A percentile compares a stretch with the other conserved stretches of the same genome.
phyloP scores from a whole-genome alignment of 2,113 vertebrate species.

The Capreolus pygargus region DNA sequence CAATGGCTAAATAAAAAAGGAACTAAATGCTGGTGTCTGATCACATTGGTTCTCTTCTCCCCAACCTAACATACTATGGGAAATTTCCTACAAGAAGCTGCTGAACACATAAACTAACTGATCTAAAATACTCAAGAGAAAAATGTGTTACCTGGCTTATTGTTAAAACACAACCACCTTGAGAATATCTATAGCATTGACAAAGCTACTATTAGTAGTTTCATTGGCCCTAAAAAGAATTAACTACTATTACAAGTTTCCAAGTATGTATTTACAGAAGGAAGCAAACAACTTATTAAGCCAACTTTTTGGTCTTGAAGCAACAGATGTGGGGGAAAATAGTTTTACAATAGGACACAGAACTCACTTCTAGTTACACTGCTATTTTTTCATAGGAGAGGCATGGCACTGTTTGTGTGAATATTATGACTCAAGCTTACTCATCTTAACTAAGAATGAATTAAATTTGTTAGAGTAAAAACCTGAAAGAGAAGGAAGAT shows the following conservation, averaged over 20 bases:
- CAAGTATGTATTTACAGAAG: neutral
- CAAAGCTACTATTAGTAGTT: slow-evolving; percentile 21
- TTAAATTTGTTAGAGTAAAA: slow-evolving; percentile 64
- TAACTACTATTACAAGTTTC: slow-evolving; percentile 7
- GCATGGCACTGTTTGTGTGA: slow-evolving; percentile 15
- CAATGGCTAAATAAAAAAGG: neutral
- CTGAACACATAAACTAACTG: neutral
- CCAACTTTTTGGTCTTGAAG: slow-evolving; percentile 31
- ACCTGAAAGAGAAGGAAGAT: slow-evolving; percentile 48
- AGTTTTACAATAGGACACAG: slow-evolving; percentile 26
- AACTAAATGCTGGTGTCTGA: neutral
- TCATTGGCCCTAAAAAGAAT: slow-evolving; percentile 5
- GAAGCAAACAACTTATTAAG: slow-evolving; percentile 45
- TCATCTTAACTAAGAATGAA: slow-evolving; percentile 68
- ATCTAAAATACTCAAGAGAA: slow-evolving; percentile 23
- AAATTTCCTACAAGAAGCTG: neutral
- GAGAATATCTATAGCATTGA: slow-evolving; percentile 29
- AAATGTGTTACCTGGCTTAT: neutral
- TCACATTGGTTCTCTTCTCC: neutral
- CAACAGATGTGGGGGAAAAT: neutral
- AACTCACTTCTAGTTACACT: slow-evolving; percentile 29
- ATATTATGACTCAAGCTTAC: slow-evolving; percentile 65
- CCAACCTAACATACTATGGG: neutral
- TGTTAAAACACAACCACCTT: slow-evolving; percentile 43
- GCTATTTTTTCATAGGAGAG: slow-evolving; percentile 41